Evolutionary conservation across 2,888 invertebrate genomes (phyloP).

Genomic region (Halictus ligatus): DNA sequence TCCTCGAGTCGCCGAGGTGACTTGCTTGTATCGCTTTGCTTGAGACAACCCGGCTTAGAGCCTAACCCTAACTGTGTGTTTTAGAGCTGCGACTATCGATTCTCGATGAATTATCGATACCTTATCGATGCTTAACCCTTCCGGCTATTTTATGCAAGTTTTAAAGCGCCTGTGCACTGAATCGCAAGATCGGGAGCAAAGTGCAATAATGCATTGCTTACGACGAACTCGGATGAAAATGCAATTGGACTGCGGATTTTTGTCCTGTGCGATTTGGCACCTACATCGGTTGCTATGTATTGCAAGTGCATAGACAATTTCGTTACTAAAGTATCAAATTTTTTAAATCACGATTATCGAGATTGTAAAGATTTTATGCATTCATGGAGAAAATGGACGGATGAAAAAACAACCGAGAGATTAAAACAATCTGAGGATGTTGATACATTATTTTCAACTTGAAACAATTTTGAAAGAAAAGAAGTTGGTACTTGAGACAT

Average conservation of each 20-base stretch:
- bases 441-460: too few relatives aligned
- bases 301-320: neutral
- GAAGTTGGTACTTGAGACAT: too few relatives aligned
- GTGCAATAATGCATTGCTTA: neutral
- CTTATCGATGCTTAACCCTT: neutral
- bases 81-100: neutral
- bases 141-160: neutral
- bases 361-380: neutral
- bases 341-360: neutral
- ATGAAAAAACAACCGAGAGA: too few relatives aligned
- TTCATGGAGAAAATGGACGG: too few relatives aligned
- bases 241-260: neutral
- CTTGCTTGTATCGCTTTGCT: conserved; percentile 24
- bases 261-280: neutral
- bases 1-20: conserved; percentile 5
- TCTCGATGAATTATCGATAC: neutral
- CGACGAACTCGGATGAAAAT: neutral
- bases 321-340: neutral
- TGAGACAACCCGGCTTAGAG: neutral
- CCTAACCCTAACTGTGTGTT: neutral
- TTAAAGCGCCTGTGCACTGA: neutral
- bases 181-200: neutral
- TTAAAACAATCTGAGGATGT: too few relatives aligned
- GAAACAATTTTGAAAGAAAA: too few relatives aligned
- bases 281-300: neutral